phyloP scores from a whole-genome alignment of 1,140 invertebrate genomes.

The Zelostemma sp. region DNA sequence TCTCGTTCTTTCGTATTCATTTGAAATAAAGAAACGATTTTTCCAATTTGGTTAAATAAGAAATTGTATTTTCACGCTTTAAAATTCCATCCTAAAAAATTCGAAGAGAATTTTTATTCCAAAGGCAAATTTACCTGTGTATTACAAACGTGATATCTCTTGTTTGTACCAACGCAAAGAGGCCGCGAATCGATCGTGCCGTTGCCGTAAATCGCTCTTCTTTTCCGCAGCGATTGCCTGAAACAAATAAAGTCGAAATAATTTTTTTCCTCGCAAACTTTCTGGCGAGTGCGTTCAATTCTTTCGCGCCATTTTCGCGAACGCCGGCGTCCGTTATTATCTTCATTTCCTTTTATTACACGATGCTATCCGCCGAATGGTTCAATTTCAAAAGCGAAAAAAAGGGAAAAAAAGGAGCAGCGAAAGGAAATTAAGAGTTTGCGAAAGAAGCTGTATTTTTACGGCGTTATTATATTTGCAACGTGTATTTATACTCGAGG shows the following conservation, averaged over 20 bases:
- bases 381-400: conserved; percentile 1
- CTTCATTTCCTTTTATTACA: conserved; percentile 19
- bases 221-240: conserved; percentile 57
- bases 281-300: background rate
- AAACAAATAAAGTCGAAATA: conserved; percentile 28
- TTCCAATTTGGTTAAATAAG: no score
- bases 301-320: background rate
- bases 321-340: conserved; percentile 3
- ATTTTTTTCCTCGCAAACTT: background rate
- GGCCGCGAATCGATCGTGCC: conserved; percentile 53
- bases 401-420: conserved; percentile 10
- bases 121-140: conserved; percentile 72
- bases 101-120: no score
- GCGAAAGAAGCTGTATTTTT: conserved; percentile 31
- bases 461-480: conserved; percentile 24
- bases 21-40: no score
- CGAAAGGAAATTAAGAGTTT: conserved; percentile 6
- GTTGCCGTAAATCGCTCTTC: conserved; percentile 53
- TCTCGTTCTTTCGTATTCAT: background rate
- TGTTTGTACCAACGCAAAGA: conserved; percentile 76
- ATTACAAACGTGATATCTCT: conserved; percentile 80
- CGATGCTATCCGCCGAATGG: conserved; percentile 18
- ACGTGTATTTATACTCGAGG: conserved; percentile 32
- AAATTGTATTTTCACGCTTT: no score
- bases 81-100: no score